Conservation (phyloP, 2,113 vertebrate genomes). For the Struthidea cinerea region DNA sequence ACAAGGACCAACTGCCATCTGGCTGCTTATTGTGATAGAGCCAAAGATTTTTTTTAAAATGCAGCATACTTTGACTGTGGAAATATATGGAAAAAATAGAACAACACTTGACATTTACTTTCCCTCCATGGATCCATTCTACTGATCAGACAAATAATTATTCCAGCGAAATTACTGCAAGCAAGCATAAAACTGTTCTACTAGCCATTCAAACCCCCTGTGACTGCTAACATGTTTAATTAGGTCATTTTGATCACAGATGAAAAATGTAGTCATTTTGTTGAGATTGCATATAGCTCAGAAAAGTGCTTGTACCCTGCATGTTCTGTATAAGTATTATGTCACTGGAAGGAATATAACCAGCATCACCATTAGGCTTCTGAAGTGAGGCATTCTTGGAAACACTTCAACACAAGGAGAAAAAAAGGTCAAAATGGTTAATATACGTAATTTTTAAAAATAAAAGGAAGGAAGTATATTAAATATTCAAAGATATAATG, state of each 20-base stretch:
- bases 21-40: background rate
- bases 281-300: background rate
- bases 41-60: background rate
- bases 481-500: background rate
- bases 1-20: background rate
- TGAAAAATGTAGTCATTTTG: background rate
- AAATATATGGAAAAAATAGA: background rate
- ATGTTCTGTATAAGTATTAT: background rate
- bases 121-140: background rate
- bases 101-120: background rate
- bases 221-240: background rate
- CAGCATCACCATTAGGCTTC: background rate
- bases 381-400: background rate
- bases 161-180: background rate
- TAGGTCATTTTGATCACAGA: background rate
- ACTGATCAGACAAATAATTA: background rate
- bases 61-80: background rate
- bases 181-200: background rate
- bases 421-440: background rate
- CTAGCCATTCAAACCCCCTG: background rate
- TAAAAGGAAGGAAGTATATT: background rate
- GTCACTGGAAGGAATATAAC: background rate
- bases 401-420: background rate
- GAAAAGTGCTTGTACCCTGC: background rate
- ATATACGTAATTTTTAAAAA: background rate